Evolutionary conservation across 2,113 vertebrate genomes (phyloP).

Genomic region (Sigmodon hispidus): DNA sequence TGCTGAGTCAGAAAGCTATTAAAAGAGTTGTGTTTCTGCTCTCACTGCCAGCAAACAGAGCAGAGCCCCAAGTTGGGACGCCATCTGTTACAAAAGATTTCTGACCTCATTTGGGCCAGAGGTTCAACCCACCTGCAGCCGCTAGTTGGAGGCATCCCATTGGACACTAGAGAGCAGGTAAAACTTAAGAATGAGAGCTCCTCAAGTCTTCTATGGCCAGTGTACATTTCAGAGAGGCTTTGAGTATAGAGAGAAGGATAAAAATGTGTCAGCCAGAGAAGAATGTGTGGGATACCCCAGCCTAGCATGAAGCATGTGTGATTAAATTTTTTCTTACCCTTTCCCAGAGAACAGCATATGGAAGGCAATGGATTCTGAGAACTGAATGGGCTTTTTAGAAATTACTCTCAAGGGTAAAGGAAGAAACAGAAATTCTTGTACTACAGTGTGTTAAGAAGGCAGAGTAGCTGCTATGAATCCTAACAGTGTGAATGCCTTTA

Average conservation of each 20-base stretch:
- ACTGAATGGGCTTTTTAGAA: constrained; percentile 49
- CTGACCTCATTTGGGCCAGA: no score
- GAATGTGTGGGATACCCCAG: neutral
- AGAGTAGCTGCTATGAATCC: neutral
- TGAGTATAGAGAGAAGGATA: neutral
- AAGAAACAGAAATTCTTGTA: neutral
- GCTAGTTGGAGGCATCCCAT: neutral
- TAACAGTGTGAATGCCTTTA: neutral
- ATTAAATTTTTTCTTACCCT: neutral
- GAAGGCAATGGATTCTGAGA: neutral
- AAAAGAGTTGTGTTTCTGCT: no score
- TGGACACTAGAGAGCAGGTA: no score
- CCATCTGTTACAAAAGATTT: no score
- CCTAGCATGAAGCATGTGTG: neutral
- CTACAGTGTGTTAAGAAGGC: neutral
- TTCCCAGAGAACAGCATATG: neutral
- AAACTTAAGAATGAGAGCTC: neutral
- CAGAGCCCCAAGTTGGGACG: no score
- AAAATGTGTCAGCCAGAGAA: neutral
- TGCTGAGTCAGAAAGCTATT: no score
- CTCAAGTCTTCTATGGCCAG: neutral
- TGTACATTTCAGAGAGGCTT: neutral
- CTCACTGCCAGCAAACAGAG: no score
- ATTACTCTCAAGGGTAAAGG: neutral
- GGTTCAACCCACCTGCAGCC: no score